A percentile compares a stretch with the other conserved stretches of the same genome.
Conservation (phyloP, 2,113 vertebrate genomes). For the Catharus bicknelli region DNA sequence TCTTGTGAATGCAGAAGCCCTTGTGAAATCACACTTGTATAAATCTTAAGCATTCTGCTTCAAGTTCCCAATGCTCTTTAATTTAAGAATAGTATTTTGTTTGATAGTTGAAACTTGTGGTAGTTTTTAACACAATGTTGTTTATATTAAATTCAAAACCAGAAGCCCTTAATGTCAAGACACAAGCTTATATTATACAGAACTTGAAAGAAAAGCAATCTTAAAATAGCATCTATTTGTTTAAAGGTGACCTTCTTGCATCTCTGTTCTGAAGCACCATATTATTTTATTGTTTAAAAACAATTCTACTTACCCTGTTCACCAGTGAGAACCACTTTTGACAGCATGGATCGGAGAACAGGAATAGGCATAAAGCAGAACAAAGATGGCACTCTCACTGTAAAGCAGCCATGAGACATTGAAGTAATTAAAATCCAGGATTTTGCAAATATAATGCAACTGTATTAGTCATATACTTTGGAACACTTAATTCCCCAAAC, state of each 20-base stretch:
- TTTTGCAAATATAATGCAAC: background rate
- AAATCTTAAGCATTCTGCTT: background rate
- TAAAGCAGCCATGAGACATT: background rate
- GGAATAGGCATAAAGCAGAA: conserved; percentile 86
- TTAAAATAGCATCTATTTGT: background rate
- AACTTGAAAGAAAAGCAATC: background rate
- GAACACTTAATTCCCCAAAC: background rate
- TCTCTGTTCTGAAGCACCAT: background rate
- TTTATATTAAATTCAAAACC: background rate
- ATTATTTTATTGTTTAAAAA: background rate
- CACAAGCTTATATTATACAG: background rate
- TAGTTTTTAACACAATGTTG: background rate
- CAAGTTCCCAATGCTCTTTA: background rate
- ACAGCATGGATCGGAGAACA: conserved; percentile 91
- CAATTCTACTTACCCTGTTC: conserved; percentile 87
- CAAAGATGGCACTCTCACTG: conserved; percentile 85
- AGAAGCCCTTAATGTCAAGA: background rate
- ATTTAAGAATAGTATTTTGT: background rate
- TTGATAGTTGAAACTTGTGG: background rate
- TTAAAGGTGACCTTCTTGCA: background rate
- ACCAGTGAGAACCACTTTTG: conserved; percentile 83
- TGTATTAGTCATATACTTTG: background rate
- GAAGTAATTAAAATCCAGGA: background rate
- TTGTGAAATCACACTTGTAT: background rate
- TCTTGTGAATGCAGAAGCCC: background rate